A percentile compares a stretch with the other conserved stretches of the same genome.
phyloP scores from a whole-genome alignment of 2,113 vertebrate genomes.

The Perccottus glenii region DNA sequence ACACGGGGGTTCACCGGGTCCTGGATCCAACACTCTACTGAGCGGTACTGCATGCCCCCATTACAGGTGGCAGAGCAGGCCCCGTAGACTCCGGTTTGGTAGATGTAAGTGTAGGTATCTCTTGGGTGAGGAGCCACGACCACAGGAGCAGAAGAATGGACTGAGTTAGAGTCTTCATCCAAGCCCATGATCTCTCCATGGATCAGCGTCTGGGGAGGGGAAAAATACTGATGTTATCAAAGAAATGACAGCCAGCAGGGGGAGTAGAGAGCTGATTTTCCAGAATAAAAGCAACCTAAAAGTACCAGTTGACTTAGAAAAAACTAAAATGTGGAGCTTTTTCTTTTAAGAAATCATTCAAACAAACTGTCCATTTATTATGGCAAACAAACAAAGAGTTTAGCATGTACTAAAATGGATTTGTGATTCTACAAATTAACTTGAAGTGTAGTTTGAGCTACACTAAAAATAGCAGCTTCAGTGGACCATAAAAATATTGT shows the following conservation, averaged over 20 bases:
- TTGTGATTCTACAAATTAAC: no score
- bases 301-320: no score
- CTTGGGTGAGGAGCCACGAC: conserved; percentile 23
- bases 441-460: no score
- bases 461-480: no score
- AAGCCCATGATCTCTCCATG: conserved; percentile 59
- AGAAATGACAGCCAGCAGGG: neutral
- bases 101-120: conserved; percentile 59
- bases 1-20: conserved; percentile 68
- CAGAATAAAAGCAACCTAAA: no score
- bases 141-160: conserved; percentile 13
- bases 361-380: no score
- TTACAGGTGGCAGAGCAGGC: conserved; percentile 87
- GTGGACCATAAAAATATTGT: no score
- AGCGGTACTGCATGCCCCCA: conserved; percentile 85
- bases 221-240: neutral
- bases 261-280: neutral
- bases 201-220: conserved; percentile 35
- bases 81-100: conserved; percentile 79
- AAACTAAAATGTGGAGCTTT: no score
- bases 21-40: conserved; percentile 79
- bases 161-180: conserved; percentile 40
- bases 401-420: no score
- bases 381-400: no score
- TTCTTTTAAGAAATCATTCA: no score